A percentile compares a stretch with the other conserved stretches of the same genome.
phyloP scores from a whole-genome alignment of 2,888 invertebrate species.

The Luperina nickerlii region DNA sequence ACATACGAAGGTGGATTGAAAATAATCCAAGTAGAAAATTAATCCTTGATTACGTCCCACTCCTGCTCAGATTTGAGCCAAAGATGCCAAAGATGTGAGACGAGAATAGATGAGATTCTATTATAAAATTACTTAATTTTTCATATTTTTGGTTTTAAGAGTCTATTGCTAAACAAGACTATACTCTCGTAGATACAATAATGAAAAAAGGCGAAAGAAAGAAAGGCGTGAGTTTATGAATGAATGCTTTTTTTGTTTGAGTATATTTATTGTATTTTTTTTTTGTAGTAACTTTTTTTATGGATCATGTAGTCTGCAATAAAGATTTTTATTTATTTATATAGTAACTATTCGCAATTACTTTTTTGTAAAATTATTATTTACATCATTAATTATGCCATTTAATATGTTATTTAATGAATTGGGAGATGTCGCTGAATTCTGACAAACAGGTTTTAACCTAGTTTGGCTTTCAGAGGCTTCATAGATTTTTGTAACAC shows the following conservation, averaged over 20 bases:
- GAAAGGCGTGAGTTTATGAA: too few species aligned
- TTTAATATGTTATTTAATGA: not conserved
- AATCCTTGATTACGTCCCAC: constrained; percentile 88
- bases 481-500: too few species aligned
- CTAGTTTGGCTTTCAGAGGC: too few species aligned
- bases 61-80: constrained; percentile 76
- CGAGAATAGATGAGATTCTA: constrained; percentile 63
- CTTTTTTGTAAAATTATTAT: not conserved
- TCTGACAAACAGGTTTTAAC: too few species aligned
- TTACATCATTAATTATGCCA: not conserved
- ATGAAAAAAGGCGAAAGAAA: too few species aligned
- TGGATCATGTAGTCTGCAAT: too few species aligned
- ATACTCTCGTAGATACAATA: not conserved
- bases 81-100: constrained; percentile 65
- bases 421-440: too few species aligned
- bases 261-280: too few species aligned
- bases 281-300: too few species aligned
- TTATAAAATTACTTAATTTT: not conserved
- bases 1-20: constrained; percentile 88
- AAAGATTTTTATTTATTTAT: too few species aligned
- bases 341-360: not conserved
- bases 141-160: not conserved
- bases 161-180: not conserved
- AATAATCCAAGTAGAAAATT: constrained; percentile 90
- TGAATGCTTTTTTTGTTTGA: too few species aligned